phyloP scores from a whole-genome alignment of 2,797 vertebrate species.

The Prionace glauca region DNA sequence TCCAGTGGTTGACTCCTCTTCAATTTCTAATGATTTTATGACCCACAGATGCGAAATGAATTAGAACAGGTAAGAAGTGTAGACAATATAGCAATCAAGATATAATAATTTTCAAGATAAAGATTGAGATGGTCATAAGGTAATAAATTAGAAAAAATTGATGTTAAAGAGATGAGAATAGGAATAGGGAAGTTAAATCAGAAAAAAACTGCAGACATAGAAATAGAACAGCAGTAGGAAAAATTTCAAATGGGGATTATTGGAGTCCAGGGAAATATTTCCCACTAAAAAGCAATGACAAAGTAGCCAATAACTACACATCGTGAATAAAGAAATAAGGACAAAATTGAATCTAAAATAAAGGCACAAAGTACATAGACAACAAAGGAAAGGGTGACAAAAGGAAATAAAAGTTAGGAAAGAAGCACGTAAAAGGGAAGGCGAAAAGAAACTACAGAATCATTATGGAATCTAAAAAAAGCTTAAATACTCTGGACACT shows the following conservation, averaged over 20 bases:
- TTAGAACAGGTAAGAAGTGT: too few species aligned
- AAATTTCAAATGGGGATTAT: not conserved
- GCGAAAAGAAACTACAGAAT: not conserved
- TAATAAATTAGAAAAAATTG: too few species aligned
- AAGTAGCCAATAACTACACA: not conserved
- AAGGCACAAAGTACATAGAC: not conserved
- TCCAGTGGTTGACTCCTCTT: too few species aligned
- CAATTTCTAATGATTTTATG: too few species aligned
- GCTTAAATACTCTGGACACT: too few species aligned
- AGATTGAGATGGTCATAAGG: not conserved
- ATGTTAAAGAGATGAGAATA: too few species aligned
- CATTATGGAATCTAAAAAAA: not conserved
- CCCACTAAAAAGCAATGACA: not conserved
- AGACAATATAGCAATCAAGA: not conserved
- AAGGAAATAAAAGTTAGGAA: not conserved
- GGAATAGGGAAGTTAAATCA: too few species aligned
- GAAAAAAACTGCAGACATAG: too few species aligned
- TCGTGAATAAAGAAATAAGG: not conserved
- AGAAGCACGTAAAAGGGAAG: too few species aligned
- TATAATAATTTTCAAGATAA: not conserved
- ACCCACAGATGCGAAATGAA: not conserved
- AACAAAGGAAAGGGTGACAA: not conserved
- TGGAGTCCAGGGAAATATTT: not conserved
- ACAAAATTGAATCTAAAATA: not conserved
- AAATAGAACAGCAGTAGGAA: not conserved